Conservation (phyloP, 64 coral and sea anemone species). For the Stichodactyla helianthus region DNA sequence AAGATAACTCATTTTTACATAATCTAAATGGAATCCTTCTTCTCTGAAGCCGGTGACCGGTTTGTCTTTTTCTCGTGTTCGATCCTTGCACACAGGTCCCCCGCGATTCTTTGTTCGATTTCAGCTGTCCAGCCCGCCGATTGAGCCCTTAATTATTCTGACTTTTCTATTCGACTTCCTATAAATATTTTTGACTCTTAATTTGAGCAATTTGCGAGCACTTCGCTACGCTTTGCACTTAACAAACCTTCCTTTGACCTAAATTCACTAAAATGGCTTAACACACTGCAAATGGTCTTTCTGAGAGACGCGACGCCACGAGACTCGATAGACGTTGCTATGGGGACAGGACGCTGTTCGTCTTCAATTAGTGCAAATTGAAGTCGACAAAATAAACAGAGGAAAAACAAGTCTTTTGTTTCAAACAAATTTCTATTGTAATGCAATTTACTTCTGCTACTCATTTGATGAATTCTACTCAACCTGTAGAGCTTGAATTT, state of each 20-base stretch:
- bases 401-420: slow-evolving; percentile 18
- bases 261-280: neutral
- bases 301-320: slow-evolving; percentile 58
- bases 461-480: neutral
- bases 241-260: neutral
- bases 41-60: neutral
- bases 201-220: neutral
- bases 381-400: slow-evolving; percentile 5
- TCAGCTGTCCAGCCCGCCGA: neutral
- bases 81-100: neutral
- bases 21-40: slow-evolving; percentile 9
- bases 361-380: slow-evolving; percentile 21
- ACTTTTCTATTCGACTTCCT: neutral
- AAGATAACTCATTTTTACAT: slow-evolving; percentile 73
- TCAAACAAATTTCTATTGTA: neutral
- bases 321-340: slow-evolving; percentile 10
- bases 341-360: slow-evolving; percentile 15
- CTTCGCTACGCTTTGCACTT: neutral
- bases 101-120: slow-evolving; percentile 17
- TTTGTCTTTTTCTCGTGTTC: neutral
- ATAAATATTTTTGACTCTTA: too few relatives aligned
- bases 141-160: slow-evolving; percentile 21
- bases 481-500: neutral
- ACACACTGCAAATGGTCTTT: neutral
- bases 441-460: neutral